Base-by-base conservation (phyloP, 2,888 invertebrate species). In the Agrotis segetum region DNA sequence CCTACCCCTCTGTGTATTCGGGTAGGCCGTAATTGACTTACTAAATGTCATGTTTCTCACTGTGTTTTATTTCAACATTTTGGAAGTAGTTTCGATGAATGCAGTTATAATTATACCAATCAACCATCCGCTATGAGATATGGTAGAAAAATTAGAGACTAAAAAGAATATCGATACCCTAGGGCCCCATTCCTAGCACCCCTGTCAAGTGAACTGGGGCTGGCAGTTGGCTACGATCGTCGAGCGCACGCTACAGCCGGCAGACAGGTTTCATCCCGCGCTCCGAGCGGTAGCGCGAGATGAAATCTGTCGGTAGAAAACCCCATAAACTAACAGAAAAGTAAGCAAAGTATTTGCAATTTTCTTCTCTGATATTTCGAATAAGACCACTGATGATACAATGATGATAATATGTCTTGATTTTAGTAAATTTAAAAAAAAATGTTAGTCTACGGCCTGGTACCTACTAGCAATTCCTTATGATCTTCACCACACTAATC, bases 261-360 rank as follows among this genome's bases (percentile, higher is more conserved):
- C 52, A 53, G 52, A 21, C 52, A 24, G 67, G 17, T 55, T 55
- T 61, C 67, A 68, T 68, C 67, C 55, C 61, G 59, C 71, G 21
- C 60, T 71, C 52, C 40, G 60, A 49, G 49, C 29, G 67, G 67
- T 34, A 64, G 71, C 63, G 71, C 63, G 64, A 59, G 67, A 71
- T 60, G 67, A 53, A 60, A 71, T 71, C 71, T 71, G 71, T 70
- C 64, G 69, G 61, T 21, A 53, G 7, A 53, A 53, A 16, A 24
- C 21, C 6, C 52, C 16, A 3, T 52, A 52, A 7, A 21, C 52
- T 24, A 24, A 53, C 21, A 53, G 21, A 16, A 24, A 53, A 24
- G 21, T 24, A 53, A 3, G 52, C 52, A 24, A 53, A 21, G 52
- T 7, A 5, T 16, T 52, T 16, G 52, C 21, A 21, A 2, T 53